phyloP scores from a whole-genome alignment of 2,888 invertebrate genomes.

The Chelonus formosanus region DNA sequence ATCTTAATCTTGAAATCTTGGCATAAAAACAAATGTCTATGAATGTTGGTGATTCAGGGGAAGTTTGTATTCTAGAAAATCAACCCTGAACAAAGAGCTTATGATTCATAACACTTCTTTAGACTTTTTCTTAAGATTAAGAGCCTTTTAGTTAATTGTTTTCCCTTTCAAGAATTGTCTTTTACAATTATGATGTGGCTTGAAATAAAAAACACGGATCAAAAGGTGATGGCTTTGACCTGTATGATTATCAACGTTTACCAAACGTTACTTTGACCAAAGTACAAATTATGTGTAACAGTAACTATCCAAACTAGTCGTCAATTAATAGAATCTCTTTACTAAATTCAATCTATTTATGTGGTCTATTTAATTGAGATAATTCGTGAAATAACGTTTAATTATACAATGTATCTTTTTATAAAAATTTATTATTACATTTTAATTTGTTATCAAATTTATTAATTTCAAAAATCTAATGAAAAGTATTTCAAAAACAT shows the following conservation, averaged over 20 bases:
- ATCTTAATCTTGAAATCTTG: conserved; percentile 3
- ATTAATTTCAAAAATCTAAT: no score
- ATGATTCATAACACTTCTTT: conserved; percentile 17
- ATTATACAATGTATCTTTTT: no score
- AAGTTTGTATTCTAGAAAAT: conserved; percentile 23
- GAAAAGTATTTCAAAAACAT: no score
- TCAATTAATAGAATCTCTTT: no score
- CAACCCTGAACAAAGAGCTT: conserved; percentile 4
- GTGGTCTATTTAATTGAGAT: no score
- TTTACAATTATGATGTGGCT: no score
- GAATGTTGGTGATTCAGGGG: conserved; percentile 11
- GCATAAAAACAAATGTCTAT: not conserved
- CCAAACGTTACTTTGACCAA: conserved; percentile 45
- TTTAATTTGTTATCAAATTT: no score
- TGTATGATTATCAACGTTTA: conserved; percentile 57
- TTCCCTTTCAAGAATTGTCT: not conserved
- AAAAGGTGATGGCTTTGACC: conserved; percentile 62
- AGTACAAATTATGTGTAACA: conserved; percentile 44
- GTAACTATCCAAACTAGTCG: not conserved
- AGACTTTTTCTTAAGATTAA: conserved; percentile 4
- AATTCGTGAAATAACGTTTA: no score
- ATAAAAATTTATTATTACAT: no score
- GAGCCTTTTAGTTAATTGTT: conserved; percentile 20
- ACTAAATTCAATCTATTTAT: no score
- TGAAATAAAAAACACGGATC: conserved; percentile 14